Evolutionary conservation across 1,140 invertebrate species (phyloP), one percentile per base, ranked within the genome.

Genomic region (Cotesia vestalis): DNA sequence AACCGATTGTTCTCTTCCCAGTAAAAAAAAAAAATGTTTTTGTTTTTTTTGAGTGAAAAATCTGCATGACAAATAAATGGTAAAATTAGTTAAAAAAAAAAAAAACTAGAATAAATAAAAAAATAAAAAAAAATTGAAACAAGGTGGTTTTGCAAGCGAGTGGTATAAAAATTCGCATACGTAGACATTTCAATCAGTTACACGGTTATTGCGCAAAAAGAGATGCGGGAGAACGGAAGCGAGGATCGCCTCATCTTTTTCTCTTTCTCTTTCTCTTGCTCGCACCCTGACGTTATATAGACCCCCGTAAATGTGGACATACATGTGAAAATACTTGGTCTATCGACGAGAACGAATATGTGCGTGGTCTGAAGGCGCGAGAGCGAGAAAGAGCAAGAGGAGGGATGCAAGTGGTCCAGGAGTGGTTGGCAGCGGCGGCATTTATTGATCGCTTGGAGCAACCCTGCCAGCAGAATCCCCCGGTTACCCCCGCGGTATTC

Each of bases 391-490:
- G 11, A 66, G 63, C 62, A 53, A 46, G 75, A 74, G 64, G 27
- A 68, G 35, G 64, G 76, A 61, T 62, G 66, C 71, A 74, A 74
- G 69, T 72, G 74, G 73, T 79, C 76, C 76, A 78, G 79, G 78
- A 76, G 76, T 79, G 80, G 84, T 80, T 81, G 82, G 81, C 81
- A 82, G 82, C 79, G 80, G 77, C 76, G 61, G 83, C 83, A 79
- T 83, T 83, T 84, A 84, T 84, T 85, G 84, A 84, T 85, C 84
- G 83, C 79, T 81, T 69, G 75, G 67, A 83, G 82, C 81, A 81
- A 83, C 79, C 82, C 81, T 80, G 80, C 77, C 77, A 78, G 76
- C 78, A 74, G 61, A 60, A 62, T 69, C 71, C 71, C 71, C 62
- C 46, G 40, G 20, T 51, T 55, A 34, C 59, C 71, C 68, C 55